Conservation (phyloP, 2,797 vertebrate genomes). For the Sebastes hubbsi region DNA sequence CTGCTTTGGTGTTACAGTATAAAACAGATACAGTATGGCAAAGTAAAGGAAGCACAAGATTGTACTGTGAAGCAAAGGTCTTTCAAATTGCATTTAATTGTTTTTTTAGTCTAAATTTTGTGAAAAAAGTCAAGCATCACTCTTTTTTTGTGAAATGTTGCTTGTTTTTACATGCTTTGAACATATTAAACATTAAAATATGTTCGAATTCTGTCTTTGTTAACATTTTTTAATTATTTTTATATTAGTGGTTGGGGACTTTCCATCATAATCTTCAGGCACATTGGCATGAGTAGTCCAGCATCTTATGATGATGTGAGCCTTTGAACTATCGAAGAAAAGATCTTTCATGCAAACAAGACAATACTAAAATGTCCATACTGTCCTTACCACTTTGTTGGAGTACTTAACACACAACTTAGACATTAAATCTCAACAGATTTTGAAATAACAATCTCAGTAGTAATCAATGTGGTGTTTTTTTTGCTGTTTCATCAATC, state of each 20-base stretch:
- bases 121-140: background rate
- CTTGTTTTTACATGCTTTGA: background rate
- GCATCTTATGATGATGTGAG: background rate
- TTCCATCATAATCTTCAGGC: background rate
- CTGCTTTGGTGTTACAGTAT: slow-evolving; percentile 13
- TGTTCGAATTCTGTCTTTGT: background rate
- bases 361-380: fast-evolving
- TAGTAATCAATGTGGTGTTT: background rate
- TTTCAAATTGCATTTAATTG: background rate
- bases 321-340: background rate
- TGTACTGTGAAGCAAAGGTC: background rate
- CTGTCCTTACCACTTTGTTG: background rate
- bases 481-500: background rate
- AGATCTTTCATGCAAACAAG: background rate
- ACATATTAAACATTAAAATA: background rate
- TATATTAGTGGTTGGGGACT: background rate
- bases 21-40: background rate
- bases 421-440: background rate
- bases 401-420: background rate
- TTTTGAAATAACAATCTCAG: background rate
- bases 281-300: fast-evolving
- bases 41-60: background rate
- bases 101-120: background rate
- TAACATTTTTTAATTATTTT: background rate
- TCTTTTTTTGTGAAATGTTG: background rate